These are phyloP conservation scores for Onychorhynchus coronatus DNA, from an alignment of 2,113 vertebrate species.

Conservation along the genomic window DNA sequence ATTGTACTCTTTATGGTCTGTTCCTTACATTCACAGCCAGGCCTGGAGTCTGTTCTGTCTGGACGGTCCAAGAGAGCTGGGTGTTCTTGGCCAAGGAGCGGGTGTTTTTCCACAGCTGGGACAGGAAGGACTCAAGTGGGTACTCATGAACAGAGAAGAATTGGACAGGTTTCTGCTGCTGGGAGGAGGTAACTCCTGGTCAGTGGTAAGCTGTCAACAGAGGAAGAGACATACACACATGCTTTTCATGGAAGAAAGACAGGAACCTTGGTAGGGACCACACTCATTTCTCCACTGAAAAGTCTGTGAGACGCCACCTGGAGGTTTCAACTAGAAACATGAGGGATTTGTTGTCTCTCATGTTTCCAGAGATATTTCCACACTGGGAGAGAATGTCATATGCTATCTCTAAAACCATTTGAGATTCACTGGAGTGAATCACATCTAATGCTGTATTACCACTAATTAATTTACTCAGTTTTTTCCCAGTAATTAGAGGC, in stretches of 20 bases:
- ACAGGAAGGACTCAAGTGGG: constrained; percentile 4
- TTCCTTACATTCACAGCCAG: constrained; percentile 25
- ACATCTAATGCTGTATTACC: not conserved
- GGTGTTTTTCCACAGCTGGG: constrained; percentile 26
- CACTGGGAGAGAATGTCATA: not conserved
- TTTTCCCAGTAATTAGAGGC: not conserved
- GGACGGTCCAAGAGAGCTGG: not conserved
- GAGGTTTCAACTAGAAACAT: not conserved
- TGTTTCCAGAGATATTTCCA: not conserved
- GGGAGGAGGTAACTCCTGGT: not conserved
- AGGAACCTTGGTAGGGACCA: not conserved
- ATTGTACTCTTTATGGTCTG: constrained; percentile 2
- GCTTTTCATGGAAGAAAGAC: not conserved
- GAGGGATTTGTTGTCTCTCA: not conserved
- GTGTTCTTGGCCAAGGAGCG: constrained; percentile 3
- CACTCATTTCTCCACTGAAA: not conserved
- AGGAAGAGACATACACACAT: not conserved
- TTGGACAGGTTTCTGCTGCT: not conserved
- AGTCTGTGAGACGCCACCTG: not conserved
- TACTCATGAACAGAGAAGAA: not conserved
- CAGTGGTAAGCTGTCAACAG: not conserved
- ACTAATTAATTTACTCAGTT: not conserved
- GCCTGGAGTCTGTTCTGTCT: not conserved
- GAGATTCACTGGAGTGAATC: not conserved
- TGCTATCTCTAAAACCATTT: not conserved